Conservation (phyloP, 2,888 invertebrate species). For the Carterocephalus palaemon region DNA sequence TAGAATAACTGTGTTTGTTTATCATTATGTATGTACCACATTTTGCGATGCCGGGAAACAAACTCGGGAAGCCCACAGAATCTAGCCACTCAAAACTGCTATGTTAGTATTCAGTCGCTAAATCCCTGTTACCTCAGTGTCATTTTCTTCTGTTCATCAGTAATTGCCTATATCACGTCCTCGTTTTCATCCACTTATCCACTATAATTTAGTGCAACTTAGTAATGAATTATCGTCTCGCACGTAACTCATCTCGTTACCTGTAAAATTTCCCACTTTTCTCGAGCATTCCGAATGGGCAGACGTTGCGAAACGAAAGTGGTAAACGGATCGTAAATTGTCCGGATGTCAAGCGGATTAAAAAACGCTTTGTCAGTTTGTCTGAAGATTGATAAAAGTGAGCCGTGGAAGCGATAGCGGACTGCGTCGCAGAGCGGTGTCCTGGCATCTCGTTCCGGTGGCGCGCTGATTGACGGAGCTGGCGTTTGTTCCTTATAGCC, state of each 20-base stretch:
- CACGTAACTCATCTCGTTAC: conserved; percentile 1
- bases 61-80: no score
- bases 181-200: background rate
- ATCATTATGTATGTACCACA: no score
- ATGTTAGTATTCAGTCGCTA: no score
- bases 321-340: conserved; percentile 14
- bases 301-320: conserved; percentile 16
- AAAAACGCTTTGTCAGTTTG: conserved; percentile 6
- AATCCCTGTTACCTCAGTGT: no score
- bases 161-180: no score
- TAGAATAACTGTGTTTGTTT: no score
- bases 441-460: conserved; percentile 52
- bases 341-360: background rate
- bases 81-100: no score
- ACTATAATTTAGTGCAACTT: background rate
- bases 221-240: background rate
- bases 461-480: conserved; percentile 44
- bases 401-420: conserved; percentile 1
- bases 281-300: conserved; percentile 9
- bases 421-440: background rate
- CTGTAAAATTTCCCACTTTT: conserved; percentile 2
- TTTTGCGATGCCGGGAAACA: no score
- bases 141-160: no score
- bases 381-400: background rate
- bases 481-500: background rate